Conservation (phyloP, 2,113 vertebrate genomes). For the Epinephelus moara region DNA sequence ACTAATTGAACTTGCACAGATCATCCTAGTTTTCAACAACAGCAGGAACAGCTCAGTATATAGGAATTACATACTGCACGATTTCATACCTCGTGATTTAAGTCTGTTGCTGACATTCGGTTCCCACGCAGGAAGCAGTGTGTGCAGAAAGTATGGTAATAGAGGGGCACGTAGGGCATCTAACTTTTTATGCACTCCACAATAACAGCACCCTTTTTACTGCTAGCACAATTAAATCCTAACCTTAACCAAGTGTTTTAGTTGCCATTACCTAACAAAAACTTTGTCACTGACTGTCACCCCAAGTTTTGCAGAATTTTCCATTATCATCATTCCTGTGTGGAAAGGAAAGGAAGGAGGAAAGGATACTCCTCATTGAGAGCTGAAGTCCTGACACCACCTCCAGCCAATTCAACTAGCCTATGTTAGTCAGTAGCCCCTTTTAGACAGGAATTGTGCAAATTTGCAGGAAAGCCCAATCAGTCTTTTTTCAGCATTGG, state of each 20-base stretch:
- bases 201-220: too few relatives aligned
- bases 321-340: too few relatives aligned
- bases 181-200: neutral
- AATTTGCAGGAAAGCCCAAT: too few relatives aligned
- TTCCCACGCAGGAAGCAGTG: neutral
- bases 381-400: too few relatives aligned
- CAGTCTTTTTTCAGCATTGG: too few relatives aligned
- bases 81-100: neutral
- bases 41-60: neutral
- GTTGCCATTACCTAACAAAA: neutral
- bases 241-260: neutral
- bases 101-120: neutral
- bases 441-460: too few relatives aligned
- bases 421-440: too few relatives aligned
- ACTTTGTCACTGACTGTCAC: too few relatives aligned
- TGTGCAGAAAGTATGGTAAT: neutral
- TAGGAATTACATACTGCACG: neutral
- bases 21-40: constrained; percentile 1
- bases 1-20: neutral
- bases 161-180: neutral
- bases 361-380: too few relatives aligned
- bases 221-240: neutral
- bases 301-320: too few relatives aligned
- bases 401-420: too few relatives aligned
- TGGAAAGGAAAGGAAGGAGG: too few relatives aligned